These are phyloP conservation scores for Triplophysa siluroides DNA, from an alignment of 2,113 vertebrate genomes.

Conservation along the genomic window DNA sequence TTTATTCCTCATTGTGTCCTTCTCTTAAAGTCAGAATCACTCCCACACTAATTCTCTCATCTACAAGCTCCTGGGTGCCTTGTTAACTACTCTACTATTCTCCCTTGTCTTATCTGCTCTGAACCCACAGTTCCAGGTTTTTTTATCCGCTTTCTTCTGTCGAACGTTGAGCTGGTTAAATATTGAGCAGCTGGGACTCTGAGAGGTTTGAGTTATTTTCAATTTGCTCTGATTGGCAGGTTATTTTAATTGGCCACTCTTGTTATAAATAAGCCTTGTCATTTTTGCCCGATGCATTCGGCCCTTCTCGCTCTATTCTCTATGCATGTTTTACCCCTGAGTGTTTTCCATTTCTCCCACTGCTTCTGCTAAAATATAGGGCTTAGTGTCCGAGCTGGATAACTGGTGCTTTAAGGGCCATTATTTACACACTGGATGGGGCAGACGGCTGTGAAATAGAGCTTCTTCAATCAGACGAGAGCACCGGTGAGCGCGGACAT, in stretches of 20 bases:
- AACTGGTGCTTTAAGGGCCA: not conserved
- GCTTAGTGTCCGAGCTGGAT: not conserved
- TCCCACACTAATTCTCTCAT: constrained; percentile 29
- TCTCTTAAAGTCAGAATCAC: constrained; percentile 38
- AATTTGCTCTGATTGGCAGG: not conserved
- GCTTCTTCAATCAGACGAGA: not conserved
- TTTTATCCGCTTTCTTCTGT: constrained; percentile 30
- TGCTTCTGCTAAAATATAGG: constrained; percentile 20
- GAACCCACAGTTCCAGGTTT: constrained; percentile 5
- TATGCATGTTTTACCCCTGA: not conserved
- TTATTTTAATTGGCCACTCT: constrained; percentile 19
- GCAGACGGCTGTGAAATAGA: constrained; percentile 2
- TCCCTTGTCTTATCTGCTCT: constrained; percentile 43
- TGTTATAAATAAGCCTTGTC: constrained; percentile 6
- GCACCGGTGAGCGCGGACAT: not conserved
- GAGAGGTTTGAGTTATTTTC: constrained; percentile 15
- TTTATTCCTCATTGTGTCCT: not conserved
- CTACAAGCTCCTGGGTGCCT: constrained; percentile 9
- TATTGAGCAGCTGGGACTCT: constrained; percentile 15
- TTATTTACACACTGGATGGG: constrained; percentile 10
- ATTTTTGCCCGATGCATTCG: not conserved
- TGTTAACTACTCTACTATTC: constrained; percentile 46
- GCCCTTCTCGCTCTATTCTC: not conserved
- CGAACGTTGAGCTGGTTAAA: not conserved
- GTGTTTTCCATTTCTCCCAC: constrained; percentile 10